A percentile compares a stretch with the other conserved stretches of the same genome.
Conservation (phyloP, 2,888 invertebrate genomes). For the Pristionchus arcanus region DNA sequence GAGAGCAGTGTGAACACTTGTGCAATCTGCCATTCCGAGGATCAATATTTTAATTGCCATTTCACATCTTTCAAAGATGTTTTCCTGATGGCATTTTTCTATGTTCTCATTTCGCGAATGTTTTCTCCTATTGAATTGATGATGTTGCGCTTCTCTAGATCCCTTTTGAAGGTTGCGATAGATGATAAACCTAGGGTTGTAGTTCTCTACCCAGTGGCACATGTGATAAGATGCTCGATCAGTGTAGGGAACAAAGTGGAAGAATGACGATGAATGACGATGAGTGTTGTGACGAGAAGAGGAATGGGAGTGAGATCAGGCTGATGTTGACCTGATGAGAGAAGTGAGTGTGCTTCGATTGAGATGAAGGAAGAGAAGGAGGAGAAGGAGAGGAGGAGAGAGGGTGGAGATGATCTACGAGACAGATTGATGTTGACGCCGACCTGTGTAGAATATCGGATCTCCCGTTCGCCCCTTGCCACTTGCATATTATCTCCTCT, state of each 20-base stretch:
- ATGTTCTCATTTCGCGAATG: no score
- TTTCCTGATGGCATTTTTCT: no score
- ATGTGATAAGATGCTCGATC: not conserved
- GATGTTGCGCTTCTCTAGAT: no score
- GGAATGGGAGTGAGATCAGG: conserved; percentile 1
- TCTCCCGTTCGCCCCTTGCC: not conserved
- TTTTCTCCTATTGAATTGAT: no score
- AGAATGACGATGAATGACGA: conserved; percentile 17
- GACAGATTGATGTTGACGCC: not conserved
- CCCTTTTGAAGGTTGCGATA: no score
- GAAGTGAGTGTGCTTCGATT: conserved; percentile 24
- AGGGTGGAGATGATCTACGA: not conserved
- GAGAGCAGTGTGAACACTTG: not conserved
- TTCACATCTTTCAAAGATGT: no score
- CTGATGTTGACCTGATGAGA: conserved; percentile 33
- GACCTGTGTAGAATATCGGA: not conserved
- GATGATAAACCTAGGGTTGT: no score
- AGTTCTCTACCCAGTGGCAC: not conserved
- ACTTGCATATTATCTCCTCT: not conserved
- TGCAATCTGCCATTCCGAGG: not conserved
- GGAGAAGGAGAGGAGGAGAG: no score
- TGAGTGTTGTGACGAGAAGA: not conserved
- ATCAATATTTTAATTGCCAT: not conserved
- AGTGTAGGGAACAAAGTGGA: not conserved
- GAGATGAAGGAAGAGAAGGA: not conserved